Conservation (phyloP, 2,797 vertebrate genomes). For the Melanotaenia pygmaea region DNA sequence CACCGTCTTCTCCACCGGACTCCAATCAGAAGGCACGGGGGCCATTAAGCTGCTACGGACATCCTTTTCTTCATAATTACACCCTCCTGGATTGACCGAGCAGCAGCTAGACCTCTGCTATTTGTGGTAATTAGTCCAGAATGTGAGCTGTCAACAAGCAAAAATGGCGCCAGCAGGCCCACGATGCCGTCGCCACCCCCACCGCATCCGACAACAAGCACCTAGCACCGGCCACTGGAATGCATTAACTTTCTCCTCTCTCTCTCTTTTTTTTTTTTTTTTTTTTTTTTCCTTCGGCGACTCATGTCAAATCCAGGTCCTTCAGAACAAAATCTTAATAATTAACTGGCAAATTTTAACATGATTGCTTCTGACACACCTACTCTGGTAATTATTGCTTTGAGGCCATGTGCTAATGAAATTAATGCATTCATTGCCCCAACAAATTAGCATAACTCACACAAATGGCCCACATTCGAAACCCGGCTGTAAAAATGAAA, state of each 20-base stretch:
- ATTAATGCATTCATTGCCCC: constrained; percentile 99
- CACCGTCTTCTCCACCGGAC: constrained; percentile 52
- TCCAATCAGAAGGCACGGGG: constrained; percentile 67
- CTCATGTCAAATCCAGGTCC: constrained; percentile 94
- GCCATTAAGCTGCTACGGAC: constrained; percentile 76
- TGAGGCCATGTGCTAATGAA: constrained; percentile 99
- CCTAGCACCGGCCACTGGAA: constrained; percentile 73
- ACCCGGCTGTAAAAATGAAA: constrained; percentile 73
- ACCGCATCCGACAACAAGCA: constrained; percentile 72
- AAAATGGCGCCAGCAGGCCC: constrained; percentile 70
- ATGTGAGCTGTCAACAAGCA: constrained; percentile 85
- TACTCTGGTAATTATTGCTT: constrained; percentile 99
- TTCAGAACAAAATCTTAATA: constrained; percentile 99
- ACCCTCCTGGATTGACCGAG: constrained; percentile 81
- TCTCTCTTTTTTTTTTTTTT: constrained; percentile 51
- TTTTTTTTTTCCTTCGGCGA: constrained; percentile 87
- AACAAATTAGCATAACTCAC: constrained; percentile 99
- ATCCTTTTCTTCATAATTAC: constrained; percentile 82
- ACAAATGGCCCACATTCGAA: constrained; percentile 98
- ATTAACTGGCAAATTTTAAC: constrained; percentile 99
- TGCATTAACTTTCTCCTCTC: constrained; percentile 72
- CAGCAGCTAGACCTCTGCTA: constrained; percentile 78
- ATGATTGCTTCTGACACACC: constrained; percentile 99
- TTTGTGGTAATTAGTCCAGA: constrained; percentile 85
- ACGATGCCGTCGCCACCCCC: constrained; percentile 59